A percentile compares a stretch with the other conserved stretches of the same genome.
Evolutionary conservation across 2,888 invertebrate species (phyloP).

Genomic region (Nymphalis polychloros): DNA sequence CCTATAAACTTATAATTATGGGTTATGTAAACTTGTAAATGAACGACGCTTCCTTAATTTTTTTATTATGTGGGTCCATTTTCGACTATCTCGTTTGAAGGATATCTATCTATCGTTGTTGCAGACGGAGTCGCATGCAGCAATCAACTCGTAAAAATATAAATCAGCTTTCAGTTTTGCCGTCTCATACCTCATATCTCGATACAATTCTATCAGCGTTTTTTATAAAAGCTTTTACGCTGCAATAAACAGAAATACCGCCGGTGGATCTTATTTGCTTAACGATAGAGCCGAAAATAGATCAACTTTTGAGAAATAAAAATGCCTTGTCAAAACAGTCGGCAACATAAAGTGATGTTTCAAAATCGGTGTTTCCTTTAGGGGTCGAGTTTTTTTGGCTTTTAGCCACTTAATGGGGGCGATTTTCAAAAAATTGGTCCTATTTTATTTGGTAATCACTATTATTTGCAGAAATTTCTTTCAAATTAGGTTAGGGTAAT

Average conservation of each 20-base stretch:
- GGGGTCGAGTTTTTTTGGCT: constrained; percentile 42
- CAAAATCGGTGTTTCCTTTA: constrained; percentile 32
- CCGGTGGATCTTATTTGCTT: neutral
- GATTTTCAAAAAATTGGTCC: constrained; percentile 30
- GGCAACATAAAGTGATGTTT: constrained; percentile 53
- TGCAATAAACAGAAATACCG: neutral
- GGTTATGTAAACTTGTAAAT: too few species aligned
- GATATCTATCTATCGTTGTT: too few species aligned
- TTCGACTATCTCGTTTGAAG: too few species aligned
- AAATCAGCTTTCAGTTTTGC: neutral
- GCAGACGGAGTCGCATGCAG: too few species aligned
- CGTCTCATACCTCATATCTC: constrained; percentile 1
- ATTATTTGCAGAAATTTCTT: constrained; percentile 16
- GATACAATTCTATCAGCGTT: constrained; percentile 6
- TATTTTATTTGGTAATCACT: constrained; percentile 21
- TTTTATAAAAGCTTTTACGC: constrained; percentile 9
- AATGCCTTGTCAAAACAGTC: constrained; percentile 71
- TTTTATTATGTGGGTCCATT: too few species aligned
- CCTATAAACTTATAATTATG: too few species aligned
- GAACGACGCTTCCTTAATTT: too few species aligned
- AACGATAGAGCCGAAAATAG: neutral
- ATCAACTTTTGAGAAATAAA: constrained; percentile 31
- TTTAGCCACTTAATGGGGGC: constrained; percentile 42
- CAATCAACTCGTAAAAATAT: constrained; percentile 7
- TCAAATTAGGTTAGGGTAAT: neutral